Conservation (phyloP, 2,113 vertebrate species). For the Megalops atlanticus region DNA sequence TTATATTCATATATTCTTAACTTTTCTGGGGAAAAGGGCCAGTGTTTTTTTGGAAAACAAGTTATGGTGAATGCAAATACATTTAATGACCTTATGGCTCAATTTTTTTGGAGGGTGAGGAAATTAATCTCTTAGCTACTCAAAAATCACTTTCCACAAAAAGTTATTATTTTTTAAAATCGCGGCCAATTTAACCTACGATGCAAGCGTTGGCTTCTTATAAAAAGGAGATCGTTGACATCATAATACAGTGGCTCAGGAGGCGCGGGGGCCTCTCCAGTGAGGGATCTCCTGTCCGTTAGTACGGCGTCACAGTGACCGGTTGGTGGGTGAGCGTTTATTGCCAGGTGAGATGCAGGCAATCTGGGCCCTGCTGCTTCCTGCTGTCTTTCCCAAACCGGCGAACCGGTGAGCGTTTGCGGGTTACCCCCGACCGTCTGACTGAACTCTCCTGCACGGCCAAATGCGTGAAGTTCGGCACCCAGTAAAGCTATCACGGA, state of each 20-base stretch:
- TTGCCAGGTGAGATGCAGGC: neutral
- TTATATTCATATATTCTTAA: neutral
- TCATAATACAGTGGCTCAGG: constrained; percentile 5
- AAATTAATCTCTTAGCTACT: neutral
- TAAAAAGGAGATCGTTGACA: constrained; percentile 4
- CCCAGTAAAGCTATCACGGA: constrained; percentile 64
- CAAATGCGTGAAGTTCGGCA: constrained; percentile 66
- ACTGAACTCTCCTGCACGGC: constrained; percentile 48
- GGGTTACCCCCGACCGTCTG: neutral
- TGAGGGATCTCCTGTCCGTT: neutral
- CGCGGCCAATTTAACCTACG: neutral
- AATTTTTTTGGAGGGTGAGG: neutral
- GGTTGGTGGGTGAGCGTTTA: constrained; percentile 5
- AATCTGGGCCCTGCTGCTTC: neutral
- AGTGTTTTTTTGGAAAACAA: neutral
- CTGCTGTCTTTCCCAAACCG: neutral
- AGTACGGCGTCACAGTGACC: constrained; percentile 16
- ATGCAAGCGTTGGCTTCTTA: neutral
- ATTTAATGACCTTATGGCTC: neutral
- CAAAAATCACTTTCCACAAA: neutral
- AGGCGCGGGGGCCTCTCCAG: neutral
- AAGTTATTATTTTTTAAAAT: neutral
- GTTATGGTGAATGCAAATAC: neutral
- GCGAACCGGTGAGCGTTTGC: no score
- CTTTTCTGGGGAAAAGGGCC: neutral